A percentile compares a stretch with the other conserved stretches of the same genome.
These are phyloP conservation scores for Acanthopagrus latus DNA, from an alignment of 2,797 vertebrate genomes.

Conservation along the genomic window DNA sequence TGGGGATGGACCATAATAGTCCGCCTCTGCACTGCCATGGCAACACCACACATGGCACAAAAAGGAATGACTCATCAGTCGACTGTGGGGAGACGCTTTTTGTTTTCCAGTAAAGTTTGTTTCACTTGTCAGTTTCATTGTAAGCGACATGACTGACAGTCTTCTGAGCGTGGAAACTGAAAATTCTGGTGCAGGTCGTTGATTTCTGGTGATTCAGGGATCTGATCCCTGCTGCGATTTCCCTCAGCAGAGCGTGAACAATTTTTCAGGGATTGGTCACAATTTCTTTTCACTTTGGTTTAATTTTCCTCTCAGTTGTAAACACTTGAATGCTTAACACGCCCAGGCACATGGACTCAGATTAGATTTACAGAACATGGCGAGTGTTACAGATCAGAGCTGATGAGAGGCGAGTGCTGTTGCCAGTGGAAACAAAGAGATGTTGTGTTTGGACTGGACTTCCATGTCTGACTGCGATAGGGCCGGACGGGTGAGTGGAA, in stretches of 20 bases:
- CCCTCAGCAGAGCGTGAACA: constrained; percentile 9
- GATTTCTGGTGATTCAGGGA: constrained; percentile 35
- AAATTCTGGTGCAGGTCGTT: constrained; percentile 32
- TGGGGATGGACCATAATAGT: constrained; percentile 64
- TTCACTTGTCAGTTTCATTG: constrained; percentile 16
- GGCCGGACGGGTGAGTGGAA: constrained; percentile 71
- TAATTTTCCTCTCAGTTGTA: constrained; percentile 47
- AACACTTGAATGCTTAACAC: constrained; percentile 32
- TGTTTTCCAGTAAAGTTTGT: constrained; percentile 28
- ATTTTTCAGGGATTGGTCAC: constrained; percentile 37
- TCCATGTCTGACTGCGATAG: constrained; percentile 59
- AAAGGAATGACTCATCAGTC: constrained; percentile 49
- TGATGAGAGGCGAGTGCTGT: constrained; percentile 61
- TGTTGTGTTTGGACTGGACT: constrained; percentile 76
- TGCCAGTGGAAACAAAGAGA: constrained; percentile 80
- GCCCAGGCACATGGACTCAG: constrained; percentile 45
- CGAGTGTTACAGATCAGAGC: constrained; percentile 62
- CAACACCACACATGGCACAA: constrained; percentile 59
- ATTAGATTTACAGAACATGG: constrained; percentile 56
- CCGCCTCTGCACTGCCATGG: constrained; percentile 45
- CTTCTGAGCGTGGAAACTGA: not conserved
- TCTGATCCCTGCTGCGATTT: constrained; percentile 30
- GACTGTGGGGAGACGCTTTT: constrained; percentile 35
- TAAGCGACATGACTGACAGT: constrained; percentile 10
- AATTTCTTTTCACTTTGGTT: constrained; percentile 34